phyloP scores from a whole-genome alignment of 2,797 vertebrate genomes.

The Pristis pectinata region DNA sequence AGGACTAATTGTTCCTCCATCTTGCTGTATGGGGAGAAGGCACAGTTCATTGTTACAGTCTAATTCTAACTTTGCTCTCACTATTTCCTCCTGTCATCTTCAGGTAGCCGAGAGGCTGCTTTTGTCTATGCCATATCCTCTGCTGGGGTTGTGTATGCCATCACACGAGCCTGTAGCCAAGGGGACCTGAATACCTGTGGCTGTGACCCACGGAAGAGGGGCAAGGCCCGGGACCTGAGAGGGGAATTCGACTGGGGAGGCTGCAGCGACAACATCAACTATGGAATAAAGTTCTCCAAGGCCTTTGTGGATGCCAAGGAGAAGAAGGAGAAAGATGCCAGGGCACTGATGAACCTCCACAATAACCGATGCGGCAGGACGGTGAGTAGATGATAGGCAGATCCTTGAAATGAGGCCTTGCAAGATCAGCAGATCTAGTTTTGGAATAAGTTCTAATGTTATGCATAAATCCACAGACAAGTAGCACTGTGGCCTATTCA shows the following conservation, averaged over 20 bases:
- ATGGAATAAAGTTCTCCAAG: constrained; percentile 87
- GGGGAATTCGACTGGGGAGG: constrained; percentile 93
- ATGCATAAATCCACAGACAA: not conserved
- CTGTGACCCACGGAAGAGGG: constrained; percentile 80
- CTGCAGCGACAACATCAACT: constrained; percentile 95
- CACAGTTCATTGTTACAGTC: not conserved
- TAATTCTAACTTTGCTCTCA: not conserved
- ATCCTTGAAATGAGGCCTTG: not conserved
- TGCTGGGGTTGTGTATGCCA: constrained; percentile 89
- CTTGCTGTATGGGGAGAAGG: not conserved
- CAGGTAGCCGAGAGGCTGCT: constrained; percentile 93
- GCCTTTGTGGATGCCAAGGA: constrained; percentile 91
- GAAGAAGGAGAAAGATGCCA: constrained; percentile 84
- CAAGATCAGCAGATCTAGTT: not conserved
- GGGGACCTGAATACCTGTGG: constrained; percentile 86
- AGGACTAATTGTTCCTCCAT: not conserved
- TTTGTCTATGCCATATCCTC: constrained; percentile 96
- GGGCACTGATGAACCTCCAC: constrained; percentile 92
- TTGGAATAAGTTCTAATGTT: not conserved
- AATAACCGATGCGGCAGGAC: constrained; percentile 94
- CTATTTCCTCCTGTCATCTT: not conserved
- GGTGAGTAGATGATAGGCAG: constrained; percentile 62
- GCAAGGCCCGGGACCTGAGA: constrained; percentile 68
- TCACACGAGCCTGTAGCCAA: constrained; percentile 88
- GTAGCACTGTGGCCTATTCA: not conserved